phyloP scores from a whole-genome alignment of 1,140 invertebrate species.

The Eufriesea mexicana region DNA sequence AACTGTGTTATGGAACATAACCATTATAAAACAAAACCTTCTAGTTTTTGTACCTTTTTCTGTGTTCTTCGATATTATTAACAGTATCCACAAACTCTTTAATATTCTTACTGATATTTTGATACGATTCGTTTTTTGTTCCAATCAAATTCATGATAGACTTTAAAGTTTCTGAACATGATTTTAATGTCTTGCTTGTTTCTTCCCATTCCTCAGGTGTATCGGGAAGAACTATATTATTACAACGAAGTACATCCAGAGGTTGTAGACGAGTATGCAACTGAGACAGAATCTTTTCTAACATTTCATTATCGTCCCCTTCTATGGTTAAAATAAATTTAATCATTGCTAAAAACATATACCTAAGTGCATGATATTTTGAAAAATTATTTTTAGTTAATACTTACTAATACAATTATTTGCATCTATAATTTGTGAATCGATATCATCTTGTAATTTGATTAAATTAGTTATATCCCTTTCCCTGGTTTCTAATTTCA shows the following conservation, averaged over 20 bases:
- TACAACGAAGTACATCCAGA: no score
- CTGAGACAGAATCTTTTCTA: no score
- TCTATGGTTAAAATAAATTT: slow-evolving; percentile 46
- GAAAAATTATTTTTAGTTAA: background rate
- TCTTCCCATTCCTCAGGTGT: no score
- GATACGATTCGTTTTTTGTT: slow-evolving; percentile 40
- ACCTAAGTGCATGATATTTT: background rate
- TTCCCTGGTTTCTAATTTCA: slow-evolving; percentile 59
- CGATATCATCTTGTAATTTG: slow-evolving; percentile 32
- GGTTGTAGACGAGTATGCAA: no score
- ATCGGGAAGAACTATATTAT: no score
- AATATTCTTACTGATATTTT: slow-evolving; percentile 43
- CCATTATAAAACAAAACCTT: background rate
- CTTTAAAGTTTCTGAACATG: no score
- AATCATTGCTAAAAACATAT: background rate
- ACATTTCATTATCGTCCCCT: slow-evolving; percentile 28
- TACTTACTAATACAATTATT: slow-evolving; percentile 55
- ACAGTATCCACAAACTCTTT: slow-evolving; percentile 52
- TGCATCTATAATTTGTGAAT: slow-evolving; percentile 39
- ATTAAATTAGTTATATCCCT: slow-evolving; percentile 53
- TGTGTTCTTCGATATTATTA: slow-evolving; percentile 45
- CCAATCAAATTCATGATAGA: slow-evolving; percentile 51
- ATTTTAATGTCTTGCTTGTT: no score
- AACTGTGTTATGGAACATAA: no score
- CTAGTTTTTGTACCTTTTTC: slow-evolving; percentile 50